Evolutionary conservation across 64 coral and sea anemone species (phyloP).

Genomic region (Montipora cactus): DNA sequence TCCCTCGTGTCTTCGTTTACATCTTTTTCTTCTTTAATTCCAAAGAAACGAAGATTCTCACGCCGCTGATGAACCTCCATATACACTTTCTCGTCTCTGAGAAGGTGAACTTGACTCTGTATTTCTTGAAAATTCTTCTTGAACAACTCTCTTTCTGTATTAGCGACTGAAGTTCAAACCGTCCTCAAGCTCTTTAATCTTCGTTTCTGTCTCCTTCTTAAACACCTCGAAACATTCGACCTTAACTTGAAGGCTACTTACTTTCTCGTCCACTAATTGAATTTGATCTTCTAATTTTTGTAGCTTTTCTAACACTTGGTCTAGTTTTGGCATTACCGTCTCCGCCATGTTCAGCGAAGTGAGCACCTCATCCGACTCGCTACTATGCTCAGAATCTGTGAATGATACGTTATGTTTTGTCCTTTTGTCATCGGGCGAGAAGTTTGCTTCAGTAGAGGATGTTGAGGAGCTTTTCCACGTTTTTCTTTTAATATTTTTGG

Average conservation of each 20-base stretch:
- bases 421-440: background rate
- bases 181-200: background rate
- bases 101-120: background rate
- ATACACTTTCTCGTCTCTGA: slow-evolving; percentile 8
- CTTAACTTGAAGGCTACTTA: background rate
- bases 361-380: background rate
- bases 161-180: slow-evolving; percentile 7
- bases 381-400: background rate
- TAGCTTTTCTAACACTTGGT: slow-evolving; percentile 9
- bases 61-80: slow-evolving; percentile 11
- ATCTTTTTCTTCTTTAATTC: background rate
- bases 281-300: background rate
- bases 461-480: background rate
- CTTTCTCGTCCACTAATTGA: background rate
- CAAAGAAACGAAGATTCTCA: background rate
- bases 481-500: background rate
- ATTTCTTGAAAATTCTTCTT: no score
- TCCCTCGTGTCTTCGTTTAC: slow-evolving; percentile 5
- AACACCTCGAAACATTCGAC: background rate
- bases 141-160: slow-evolving; percentile 1
- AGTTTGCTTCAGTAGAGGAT: background rate
- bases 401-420: background rate
- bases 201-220: background rate
- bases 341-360: background rate
- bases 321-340: background rate